Conservation (phyloP, 53 echinoderm and acorn worm genomes). For the Astropecten irregularis region DNA sequence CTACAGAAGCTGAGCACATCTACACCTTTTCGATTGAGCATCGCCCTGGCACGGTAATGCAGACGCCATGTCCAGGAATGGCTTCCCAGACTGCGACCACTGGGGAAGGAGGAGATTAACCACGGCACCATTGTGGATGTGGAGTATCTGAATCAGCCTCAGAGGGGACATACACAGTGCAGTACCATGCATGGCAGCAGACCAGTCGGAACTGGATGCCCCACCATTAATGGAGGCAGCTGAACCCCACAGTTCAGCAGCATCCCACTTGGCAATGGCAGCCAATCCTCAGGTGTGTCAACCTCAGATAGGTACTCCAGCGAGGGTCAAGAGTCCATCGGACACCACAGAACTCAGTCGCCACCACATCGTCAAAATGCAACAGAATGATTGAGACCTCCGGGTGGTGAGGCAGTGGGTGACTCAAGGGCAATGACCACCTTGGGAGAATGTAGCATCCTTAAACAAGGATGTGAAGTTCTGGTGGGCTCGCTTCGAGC, state of each 20-base stretch:
- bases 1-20: neutral
- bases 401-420: neutral
- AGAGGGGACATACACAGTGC: neutral
- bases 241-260: neutral
- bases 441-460: conserved; percentile 13
- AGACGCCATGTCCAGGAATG: neutral
- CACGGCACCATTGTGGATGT: neutral
- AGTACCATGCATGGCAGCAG: neutral
- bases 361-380: neutral
- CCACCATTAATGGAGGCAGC: neutral
- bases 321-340: too few relatives aligned
- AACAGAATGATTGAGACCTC: conserved; percentile 9
- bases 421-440: neutral
- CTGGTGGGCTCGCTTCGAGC: conserved; percentile 33
- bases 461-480: conserved; percentile 3
- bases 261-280: neutral
- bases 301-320: neutral
- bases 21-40: conserved; percentile 5
- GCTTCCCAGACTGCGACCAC: neutral
- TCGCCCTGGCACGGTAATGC: neutral
- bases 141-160: too few relatives aligned
- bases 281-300: neutral
- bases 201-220: neutral
- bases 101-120: neutral
- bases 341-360: neutral